Percentiles rank a stretch among this genome's conserved stretches.
Conservation (phyloP, 2,113 vertebrate species). For the Bambusicola thoracicus region DNA sequence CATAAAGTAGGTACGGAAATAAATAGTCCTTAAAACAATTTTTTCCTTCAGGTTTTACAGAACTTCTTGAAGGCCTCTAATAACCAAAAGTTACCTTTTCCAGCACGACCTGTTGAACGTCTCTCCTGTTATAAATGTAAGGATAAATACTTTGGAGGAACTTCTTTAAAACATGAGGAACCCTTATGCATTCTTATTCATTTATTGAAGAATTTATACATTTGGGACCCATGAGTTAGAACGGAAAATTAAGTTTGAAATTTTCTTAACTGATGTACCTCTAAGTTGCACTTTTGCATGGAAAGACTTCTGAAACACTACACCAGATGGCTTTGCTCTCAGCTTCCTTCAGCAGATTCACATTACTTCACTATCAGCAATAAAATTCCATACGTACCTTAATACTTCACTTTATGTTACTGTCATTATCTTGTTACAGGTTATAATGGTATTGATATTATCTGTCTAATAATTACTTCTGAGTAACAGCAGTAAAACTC, state of each 20-base stretch:
- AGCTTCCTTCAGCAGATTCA: background rate
- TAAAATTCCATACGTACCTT: background rate
- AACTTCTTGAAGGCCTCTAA: background rate
- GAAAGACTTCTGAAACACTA: background rate
- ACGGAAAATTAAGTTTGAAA: background rate
- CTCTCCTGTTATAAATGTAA: background rate
- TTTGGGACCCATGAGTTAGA: background rate
- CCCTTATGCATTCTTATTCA: background rate
- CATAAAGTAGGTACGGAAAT: background rate
- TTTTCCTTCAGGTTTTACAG: background rate
- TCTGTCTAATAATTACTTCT: conserved; percentile 35
- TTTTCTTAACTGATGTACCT: background rate
- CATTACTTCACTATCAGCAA: conserved; percentile 1
- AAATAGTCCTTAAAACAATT: background rate
- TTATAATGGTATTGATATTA: conserved; percentile 30
- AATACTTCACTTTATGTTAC: conserved; percentile 18
- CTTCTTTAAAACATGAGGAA: background rate
- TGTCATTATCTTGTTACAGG: conserved; percentile 19
- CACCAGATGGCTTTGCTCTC: conserved; percentile 20
- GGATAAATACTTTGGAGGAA: background rate
- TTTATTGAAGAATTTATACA: background rate
- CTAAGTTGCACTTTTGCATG: background rate
- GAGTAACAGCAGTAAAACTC: conserved; percentile 1
- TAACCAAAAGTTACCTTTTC: background rate
- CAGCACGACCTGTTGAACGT: background rate